These are phyloP conservation scores for Druon quercuslanigerum DNA, from an alignment of 1,140 invertebrate genomes.

Conservation along the genomic window DNA sequence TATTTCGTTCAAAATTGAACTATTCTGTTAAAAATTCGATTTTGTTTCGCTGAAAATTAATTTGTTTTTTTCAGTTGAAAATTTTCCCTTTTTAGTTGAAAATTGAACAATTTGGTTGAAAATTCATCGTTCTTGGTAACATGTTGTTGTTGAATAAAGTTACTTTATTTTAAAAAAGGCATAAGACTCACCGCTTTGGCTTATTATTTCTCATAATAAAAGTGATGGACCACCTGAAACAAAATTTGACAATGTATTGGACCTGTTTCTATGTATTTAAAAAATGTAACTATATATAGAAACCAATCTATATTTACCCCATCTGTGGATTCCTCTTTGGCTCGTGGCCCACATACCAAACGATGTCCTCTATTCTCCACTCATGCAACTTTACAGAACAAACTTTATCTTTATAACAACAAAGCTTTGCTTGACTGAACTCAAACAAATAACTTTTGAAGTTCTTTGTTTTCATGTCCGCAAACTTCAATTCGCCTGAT, in stretches of 20 bases:
- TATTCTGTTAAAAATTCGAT: too few species aligned
- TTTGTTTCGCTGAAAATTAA: too few species aligned
- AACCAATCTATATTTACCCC: conserved; percentile 69
- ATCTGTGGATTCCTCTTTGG: conserved; percentile 86
- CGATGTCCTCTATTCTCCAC: conserved; percentile 86
- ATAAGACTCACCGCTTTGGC: conserved; percentile 77
- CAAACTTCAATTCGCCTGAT: conserved; percentile 85
- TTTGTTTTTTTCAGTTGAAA: too few species aligned
- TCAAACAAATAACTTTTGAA: conserved; percentile 88
- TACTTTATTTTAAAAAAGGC: neutral
- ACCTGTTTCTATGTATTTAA: neutral
- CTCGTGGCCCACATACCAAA: conserved; percentile 90
- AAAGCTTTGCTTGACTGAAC: conserved; percentile 86
- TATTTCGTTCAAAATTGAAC: too few species aligned
- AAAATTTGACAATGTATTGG: conserved; percentile 30
- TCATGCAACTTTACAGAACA: conserved; percentile 80
- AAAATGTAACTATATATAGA: neutral
- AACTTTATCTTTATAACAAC: conserved; percentile 87
- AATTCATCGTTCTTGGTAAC: too few species aligned
- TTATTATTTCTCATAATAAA: conserved; percentile 83
- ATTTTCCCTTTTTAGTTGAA: too few species aligned
- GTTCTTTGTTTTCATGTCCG: conserved; percentile 84
- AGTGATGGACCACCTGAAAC: conserved; percentile 84
- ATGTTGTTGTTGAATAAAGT: too few species aligned
- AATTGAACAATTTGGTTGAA: too few species aligned